phyloP scores from a whole-genome alignment of 64 coral and sea anemone species.

The Porites australiensis region DNA sequence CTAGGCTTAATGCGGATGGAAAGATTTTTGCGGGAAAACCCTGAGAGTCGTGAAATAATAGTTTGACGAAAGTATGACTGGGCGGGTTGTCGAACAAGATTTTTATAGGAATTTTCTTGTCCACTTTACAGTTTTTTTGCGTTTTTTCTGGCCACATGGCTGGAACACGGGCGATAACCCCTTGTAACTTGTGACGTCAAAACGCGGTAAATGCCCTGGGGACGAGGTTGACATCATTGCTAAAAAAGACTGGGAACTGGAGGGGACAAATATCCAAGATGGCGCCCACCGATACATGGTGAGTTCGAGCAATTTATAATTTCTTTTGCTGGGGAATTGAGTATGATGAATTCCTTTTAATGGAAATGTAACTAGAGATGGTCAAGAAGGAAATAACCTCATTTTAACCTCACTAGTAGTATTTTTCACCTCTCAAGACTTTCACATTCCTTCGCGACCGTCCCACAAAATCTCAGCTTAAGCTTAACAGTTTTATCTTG shows the following conservation, averaged over 20 bases:
- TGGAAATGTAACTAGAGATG: background rate
- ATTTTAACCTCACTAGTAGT: background rate
- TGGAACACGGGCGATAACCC: no score
- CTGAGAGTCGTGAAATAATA: no score
- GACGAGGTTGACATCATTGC: no score
- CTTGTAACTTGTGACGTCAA: no score
- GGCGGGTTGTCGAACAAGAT: no score
- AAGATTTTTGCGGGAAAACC: no score
- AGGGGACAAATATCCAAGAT: slow-evolving; percentile 35
- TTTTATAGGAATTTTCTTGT: no score
- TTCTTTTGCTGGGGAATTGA: background rate
- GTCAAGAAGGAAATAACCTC: background rate
- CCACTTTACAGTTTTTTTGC: no score
- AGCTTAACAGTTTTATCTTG: background rate
- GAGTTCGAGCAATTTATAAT: slow-evolving; percentile 7
- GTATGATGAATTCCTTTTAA: background rate
- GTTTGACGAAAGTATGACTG: no score
- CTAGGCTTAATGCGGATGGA: no score
- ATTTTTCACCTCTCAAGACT: background rate
- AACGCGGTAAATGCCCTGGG: no score
- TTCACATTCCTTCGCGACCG: background rate
- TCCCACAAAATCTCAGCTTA: background rate
- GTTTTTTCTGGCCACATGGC: no score
- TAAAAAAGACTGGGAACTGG: slow-evolving; percentile 12
- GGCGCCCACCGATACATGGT: slow-evolving; percentile 80